These are phyloP conservation scores for Pinctada fucata DNA, from an alignment of 2,888 invertebrate genomes.

Conservation along the genomic window DNA sequence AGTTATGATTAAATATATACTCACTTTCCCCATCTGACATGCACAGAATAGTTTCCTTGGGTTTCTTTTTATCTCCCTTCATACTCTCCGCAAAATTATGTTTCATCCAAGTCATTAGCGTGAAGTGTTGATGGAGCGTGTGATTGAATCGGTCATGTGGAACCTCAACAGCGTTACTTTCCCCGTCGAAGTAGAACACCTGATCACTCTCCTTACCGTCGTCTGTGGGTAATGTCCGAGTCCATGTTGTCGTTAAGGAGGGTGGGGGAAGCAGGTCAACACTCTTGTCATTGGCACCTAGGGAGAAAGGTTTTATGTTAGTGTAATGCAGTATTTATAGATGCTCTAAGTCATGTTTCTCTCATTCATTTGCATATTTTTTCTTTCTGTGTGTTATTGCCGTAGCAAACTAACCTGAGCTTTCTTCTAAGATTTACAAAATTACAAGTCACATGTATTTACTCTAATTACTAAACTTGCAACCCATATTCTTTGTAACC, in stretches of 20 bases:
- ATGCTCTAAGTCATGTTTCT: no score
- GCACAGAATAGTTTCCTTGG: constrained; percentile 97
- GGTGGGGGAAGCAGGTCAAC: constrained; percentile 92
- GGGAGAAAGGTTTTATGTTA: no score
- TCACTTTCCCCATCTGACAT: constrained; percentile 97
- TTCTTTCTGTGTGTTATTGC: no score
- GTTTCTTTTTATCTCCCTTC: constrained; percentile 75
- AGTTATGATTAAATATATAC: constrained; percentile 65
- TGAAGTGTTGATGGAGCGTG: constrained; percentile 88
- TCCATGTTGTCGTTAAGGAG: constrained; percentile 87
- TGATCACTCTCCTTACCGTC: constrained; percentile 90
- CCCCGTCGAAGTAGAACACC: constrained; percentile 96
- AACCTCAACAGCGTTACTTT: constrained; percentile 86
- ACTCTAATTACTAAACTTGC: no score
- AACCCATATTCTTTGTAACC: no score
- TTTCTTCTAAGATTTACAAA: no score
- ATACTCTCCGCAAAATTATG: constrained; percentile 84
- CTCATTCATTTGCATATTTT: no score
- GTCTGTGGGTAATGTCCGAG: constrained; percentile 88
- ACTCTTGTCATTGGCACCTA: constrained; percentile 87
- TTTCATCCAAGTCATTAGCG: constrained; percentile 95
- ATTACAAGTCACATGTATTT: no score
- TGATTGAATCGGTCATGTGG: constrained; percentile 81
- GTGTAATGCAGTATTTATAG: no score
- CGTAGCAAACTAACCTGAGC: no score